Conservation (phyloP, 2,797 vertebrate species). For the Halcyon smyrnensis region DNA sequence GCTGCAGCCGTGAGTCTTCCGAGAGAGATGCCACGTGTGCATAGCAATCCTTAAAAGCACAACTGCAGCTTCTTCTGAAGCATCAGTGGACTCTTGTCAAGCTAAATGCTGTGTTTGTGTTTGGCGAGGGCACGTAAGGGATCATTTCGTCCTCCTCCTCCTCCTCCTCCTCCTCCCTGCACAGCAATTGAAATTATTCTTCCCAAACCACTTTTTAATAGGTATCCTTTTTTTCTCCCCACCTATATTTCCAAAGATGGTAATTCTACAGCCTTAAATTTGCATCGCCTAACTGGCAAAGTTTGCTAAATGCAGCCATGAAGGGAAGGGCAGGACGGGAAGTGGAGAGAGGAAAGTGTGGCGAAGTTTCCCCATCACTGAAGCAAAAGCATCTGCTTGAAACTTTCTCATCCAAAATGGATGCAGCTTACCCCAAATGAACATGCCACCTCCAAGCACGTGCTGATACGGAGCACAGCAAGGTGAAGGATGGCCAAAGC, state of each 20-base stretch:
- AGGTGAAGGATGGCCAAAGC: background rate
- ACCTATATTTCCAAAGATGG: background rate
- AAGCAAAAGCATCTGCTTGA: background rate
- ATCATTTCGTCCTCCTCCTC: background rate
- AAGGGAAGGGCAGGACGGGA: background rate
- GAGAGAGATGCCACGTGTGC: accelerated
- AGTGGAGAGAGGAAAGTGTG: background rate
- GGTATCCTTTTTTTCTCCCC: background rate
- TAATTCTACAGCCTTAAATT: background rate
- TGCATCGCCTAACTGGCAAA: background rate
- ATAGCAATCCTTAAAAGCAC: background rate
- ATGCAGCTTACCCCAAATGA: background rate
- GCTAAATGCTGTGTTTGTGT: background rate
- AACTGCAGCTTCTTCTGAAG: background rate
- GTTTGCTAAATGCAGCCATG: background rate
- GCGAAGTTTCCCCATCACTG: background rate
- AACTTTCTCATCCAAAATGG: background rate
- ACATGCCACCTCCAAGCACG: background rate
- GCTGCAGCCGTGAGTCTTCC: accelerated
- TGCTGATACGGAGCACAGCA: accelerated
- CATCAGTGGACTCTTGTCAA: background rate
- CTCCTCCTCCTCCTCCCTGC: too few species aligned
- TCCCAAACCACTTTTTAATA: accelerated
- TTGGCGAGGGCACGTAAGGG: background rate
- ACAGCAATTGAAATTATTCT: background rate